phyloP scores from a whole-genome alignment of 37 sponge, comb jelly and placozoan genomes.

The Axinella damicornis region DNA sequence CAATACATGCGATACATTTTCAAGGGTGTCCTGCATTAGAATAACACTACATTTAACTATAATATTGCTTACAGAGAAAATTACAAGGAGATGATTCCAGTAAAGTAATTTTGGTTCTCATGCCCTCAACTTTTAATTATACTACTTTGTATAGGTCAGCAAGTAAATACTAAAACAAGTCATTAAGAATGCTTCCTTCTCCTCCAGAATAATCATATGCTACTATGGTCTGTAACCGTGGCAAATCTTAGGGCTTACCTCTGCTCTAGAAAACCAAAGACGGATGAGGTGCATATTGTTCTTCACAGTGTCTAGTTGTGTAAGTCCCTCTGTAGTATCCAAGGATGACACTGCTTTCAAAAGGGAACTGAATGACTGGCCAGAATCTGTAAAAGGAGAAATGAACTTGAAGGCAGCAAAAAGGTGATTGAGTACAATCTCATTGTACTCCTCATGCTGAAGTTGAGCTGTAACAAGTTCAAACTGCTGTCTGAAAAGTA shows the following conservation, averaged over 20 bases:
- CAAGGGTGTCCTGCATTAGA: constrained; percentile 49
- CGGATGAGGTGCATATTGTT: constrained; percentile 71
- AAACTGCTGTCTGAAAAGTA: constrained; percentile 45
- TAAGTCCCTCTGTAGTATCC: constrained; percentile 40
- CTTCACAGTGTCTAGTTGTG: constrained; percentile 80
- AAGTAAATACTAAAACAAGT: too few species aligned
- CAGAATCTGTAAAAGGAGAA: constrained; percentile 56
- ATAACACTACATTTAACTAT: too few species aligned
- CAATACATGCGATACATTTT: constrained; percentile 63
- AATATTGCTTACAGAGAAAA: too few species aligned
- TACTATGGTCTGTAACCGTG: too few species aligned
- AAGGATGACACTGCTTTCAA: constrained; percentile 42
- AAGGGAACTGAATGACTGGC: constrained; percentile 36
- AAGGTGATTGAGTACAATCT: constrained; percentile 75
- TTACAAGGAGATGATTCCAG: too few species aligned
- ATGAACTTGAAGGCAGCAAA: constrained; percentile 52
- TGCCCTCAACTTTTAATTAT: too few species aligned
- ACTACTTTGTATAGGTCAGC: too few species aligned
- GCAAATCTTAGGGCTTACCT: background rate
- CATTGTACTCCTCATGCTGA: constrained; percentile 79
- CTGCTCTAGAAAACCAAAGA: constrained; percentile 82
- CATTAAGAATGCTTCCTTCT: too few species aligned
- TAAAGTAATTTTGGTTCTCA: too few species aligned
- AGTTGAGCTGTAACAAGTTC: constrained; percentile 67
- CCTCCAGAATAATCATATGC: too few species aligned